Base-by-base conservation (phyloP, 2,888 invertebrate species). In the Microctonus aethiopoides region DNA sequence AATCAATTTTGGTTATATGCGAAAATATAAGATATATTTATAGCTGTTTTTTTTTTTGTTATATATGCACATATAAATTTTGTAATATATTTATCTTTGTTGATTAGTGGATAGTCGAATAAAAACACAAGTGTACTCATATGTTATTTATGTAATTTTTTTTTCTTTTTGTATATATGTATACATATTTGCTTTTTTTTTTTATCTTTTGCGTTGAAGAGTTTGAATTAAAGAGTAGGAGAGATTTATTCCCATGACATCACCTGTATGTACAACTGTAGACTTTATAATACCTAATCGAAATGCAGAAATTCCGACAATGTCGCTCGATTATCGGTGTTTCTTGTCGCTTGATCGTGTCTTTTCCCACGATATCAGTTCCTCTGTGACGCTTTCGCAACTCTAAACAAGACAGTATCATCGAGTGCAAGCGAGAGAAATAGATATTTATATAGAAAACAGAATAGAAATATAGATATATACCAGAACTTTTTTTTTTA, bases 351-450 rank as follows among this genome's bases (percentile, higher is more conserved):
- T 29, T n/a, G 46, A 62, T 26, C 69, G 54, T 64, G 68, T 62
- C 69, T 76, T 76, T 80, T 80, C 80, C 77, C 80, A 80, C 80
- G 79, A 65, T 69, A 66, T 68, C 57, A 62, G 62, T 62, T 62
- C 62, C 62, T 62, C 74, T 72, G 66, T 69, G 70, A 73, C 70
- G 29, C n/a, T 62, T 62, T 62, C 46, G 62, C 62, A 62, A 62
- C 13, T 64, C n/a, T 59, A 51, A 57, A 34, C 69, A 34, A 70
- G 11, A 9, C 34, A 29, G 29, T 9, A 22, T 16, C 56, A 13
- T 56, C 29, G n/a, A 56, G 56, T 29, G 16, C n/a, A n/a, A 56
- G 56, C 29, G 32, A 56, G 26, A 26, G 6, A 34, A 54, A 65
- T 41, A 34, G n/a, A 46, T 67, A 59, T 46, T 54, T 34, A 57